Evolutionary conservation across 2,888 invertebrate species (phyloP).

Genomic region (Alitta virens): DNA sequence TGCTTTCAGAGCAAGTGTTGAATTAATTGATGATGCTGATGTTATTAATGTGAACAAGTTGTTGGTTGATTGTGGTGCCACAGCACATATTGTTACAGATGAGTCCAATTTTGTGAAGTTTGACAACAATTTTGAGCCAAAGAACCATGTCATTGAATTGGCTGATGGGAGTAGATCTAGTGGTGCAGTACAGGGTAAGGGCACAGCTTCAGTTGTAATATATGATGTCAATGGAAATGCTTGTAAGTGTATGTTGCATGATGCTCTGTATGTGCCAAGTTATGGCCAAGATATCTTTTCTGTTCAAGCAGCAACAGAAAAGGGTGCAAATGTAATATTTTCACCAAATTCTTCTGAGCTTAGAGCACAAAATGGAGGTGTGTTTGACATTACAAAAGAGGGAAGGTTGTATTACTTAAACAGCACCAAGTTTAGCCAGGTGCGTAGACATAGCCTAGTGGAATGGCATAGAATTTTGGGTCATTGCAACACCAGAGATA

Average conservation of each 20-base stretch:
- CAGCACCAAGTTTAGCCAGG: background rate
- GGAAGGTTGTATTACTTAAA: no score
- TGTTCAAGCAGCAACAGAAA: no score
- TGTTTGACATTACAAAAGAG: background rate
- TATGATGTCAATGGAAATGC: slow-evolving; percentile 10
- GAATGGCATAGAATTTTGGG: slow-evolving; percentile 21
- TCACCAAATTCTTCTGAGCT: no score
- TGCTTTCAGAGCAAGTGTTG: no score
- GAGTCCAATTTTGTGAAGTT: slow-evolving; percentile 19
- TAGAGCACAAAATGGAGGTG: no score
- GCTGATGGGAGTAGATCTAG: slow-evolving; percentile 27
- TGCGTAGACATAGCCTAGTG: background rate
- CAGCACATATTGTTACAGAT: slow-evolving; percentile 20
- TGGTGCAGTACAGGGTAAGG: slow-evolving; percentile 17
- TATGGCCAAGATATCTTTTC: no score
- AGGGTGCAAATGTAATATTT: no score
- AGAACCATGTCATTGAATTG: slow-evolving; percentile 26
- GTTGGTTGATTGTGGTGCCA: slow-evolving; percentile 26
- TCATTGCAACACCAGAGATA: slow-evolving; percentile 23
- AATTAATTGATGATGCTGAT: no score
- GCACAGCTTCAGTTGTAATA: slow-evolving; percentile 16
- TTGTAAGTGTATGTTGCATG: no score
- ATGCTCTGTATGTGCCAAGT: no score
- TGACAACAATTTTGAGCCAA: slow-evolving; percentile 20
- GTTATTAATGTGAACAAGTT: background rate